Evolutionary conservation across 2,797 vertebrate genomes (phyloP).

Genomic region (Hylomyscus alleni): DNA sequence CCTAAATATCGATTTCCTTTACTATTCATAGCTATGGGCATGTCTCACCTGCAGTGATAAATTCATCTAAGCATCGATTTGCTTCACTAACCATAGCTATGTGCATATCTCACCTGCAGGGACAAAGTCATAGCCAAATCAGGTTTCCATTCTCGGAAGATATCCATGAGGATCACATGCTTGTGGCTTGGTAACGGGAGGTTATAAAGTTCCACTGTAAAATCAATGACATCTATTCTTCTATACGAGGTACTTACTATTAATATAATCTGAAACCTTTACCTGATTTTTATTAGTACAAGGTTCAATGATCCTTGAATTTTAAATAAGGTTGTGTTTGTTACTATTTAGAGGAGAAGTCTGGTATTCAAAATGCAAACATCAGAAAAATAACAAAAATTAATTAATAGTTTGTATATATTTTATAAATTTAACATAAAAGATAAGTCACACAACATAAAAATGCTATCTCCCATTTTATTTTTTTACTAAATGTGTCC

Average conservation of each 20-base stretch:
- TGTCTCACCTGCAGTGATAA: not conserved
- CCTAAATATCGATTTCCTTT: not conserved
- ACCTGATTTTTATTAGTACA: slow-evolving; percentile 2
- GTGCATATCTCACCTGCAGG: not conserved
- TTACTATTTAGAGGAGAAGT: not conserved
- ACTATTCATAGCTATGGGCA: not conserved
- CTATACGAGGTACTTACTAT: not conserved
- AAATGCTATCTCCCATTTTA: not conserved
- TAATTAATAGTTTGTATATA: not conserved
- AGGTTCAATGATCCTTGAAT: not conserved
- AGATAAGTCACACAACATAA: not conserved
- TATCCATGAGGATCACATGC: not conserved
- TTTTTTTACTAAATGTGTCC: not conserved
- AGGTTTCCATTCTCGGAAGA: not conserved
- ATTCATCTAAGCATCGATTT: not conserved
- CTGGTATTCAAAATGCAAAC: slow-evolving; percentile 27
- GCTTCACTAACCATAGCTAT: not conserved
- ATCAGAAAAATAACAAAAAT: slow-evolving; percentile 36
- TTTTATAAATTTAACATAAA: slow-evolving; percentile 23
- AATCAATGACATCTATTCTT: not conserved
- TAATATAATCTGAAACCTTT: slow-evolving; percentile 9
- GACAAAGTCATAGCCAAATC: not conserved
- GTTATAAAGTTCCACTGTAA: not conserved
- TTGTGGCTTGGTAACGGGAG: not conserved
- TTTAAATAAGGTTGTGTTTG: slow-evolving; percentile 50